Conservation (phyloP, 2,888 invertebrate species). For the Drymonia ruficornis region DNA sequence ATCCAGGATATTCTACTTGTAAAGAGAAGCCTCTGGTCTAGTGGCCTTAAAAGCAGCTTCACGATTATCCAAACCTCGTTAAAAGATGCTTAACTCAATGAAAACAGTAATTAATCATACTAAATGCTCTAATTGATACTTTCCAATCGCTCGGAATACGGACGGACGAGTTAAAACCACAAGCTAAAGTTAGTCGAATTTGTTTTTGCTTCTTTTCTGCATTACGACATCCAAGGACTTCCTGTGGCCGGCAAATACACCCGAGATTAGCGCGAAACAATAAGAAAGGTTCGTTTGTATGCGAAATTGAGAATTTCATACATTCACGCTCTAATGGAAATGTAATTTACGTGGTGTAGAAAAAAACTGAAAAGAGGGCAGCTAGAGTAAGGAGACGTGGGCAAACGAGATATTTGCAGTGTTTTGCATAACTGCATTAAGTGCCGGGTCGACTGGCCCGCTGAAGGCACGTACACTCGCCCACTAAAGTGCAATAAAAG, state of each 20-base stretch:
- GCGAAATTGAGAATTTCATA: slow-evolving; percentile 33
- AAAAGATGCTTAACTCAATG: too few relatives aligned
- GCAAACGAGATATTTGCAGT: slow-evolving; percentile 61
- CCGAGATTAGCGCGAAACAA: slow-evolving; percentile 3
- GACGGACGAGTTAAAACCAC: neutral
- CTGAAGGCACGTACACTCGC: slow-evolving; percentile 60
- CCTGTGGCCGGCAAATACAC: neutral
- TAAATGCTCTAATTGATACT: too few relatives aligned
- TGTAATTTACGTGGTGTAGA: slow-evolving; percentile 40
- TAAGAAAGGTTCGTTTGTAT: slow-evolving; percentile 18
- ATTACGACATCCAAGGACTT: neutral
- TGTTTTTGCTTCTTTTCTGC: neutral
- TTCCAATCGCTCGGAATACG: too few relatives aligned
- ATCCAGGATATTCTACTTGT: too few relatives aligned
- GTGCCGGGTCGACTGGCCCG: slow-evolving; percentile 48
- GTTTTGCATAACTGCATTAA: slow-evolving; percentile 72
- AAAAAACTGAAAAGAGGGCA: slow-evolving; percentile 37
- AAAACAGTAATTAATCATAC: too few relatives aligned
- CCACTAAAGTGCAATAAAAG: slow-evolving; percentile 58
- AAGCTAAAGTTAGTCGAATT: neutral
- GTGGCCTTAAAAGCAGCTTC: too few relatives aligned
- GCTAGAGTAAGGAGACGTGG: slow-evolving; percentile 45
- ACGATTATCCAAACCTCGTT: too few relatives aligned
- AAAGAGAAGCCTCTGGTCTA: too few relatives aligned
- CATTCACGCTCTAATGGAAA: slow-evolving; percentile 41